phyloP scores from a whole-genome alignment of 2,113 vertebrate species.

The Felis catus region F.catus_Fca126_mat1.0 CM031421.1:25381501-25382000 shows the following conservation, averaged over 20 bases:
- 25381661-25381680: slow-evolving; percentile 68
- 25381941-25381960: not conserved
- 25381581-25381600: slow-evolving; percentile 53
- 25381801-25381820: not conserved
- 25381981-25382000: not conserved
- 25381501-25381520: not conserved
- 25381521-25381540: not conserved
- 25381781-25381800: slow-evolving; percentile 13
- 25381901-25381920: not conserved
- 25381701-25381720: slow-evolving; percentile 34
- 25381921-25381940: not conserved
- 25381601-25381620: slow-evolving; percentile 39
- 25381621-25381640: slow-evolving; percentile 59
- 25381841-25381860: not conserved
- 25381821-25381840: slow-evolving; percentile 22
- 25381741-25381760: slow-evolving; percentile 40
- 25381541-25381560: not conserved
- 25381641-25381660: slow-evolving; percentile 60
- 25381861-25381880: not conserved
- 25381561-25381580: slow-evolving; percentile 38
- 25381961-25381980: not conserved
- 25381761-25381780: slow-evolving; percentile 49
- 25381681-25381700: slow-evolving; percentile 60
- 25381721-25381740: slow-evolving; percentile 68
- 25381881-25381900: not conserved